Evolutionary conservation across 2,797 vertebrate genomes (phyloP).

Genomic region (Trachops cirrhosus): DNA sequence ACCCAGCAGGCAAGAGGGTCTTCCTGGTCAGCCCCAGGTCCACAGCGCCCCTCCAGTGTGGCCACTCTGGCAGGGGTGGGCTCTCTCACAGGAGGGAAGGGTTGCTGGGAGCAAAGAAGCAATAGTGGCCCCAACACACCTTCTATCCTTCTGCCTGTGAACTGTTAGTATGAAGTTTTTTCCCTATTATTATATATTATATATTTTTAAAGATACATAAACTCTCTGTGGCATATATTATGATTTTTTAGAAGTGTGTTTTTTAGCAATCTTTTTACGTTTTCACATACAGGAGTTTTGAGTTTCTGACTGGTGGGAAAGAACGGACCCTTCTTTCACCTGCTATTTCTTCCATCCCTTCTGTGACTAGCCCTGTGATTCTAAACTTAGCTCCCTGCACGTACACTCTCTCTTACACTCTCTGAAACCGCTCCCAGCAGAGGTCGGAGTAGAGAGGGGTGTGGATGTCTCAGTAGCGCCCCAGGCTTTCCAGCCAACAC

Average conservation of each 20-base stretch:
- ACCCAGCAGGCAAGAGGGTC: background rate
- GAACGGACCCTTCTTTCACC: background rate
- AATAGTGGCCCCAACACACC: background rate
- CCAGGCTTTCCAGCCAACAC: background rate
- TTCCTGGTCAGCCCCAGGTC: background rate
- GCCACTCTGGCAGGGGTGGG: too few species aligned
- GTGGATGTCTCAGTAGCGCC: background rate
- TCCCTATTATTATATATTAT: background rate
- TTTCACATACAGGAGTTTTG: background rate
- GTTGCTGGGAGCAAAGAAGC: background rate
- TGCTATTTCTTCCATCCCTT: background rate
- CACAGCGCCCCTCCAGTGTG: background rate
- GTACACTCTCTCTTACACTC: background rate
- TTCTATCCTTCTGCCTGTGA: background rate
- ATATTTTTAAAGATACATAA: background rate
- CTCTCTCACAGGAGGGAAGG: background rate
- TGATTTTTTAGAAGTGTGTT: background rate
- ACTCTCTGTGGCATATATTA: background rate
- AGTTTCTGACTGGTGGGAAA: background rate
- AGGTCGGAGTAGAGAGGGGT: conserved; percentile 17
- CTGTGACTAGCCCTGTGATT: background rate
- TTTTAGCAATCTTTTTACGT: background rate
- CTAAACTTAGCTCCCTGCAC: background rate
- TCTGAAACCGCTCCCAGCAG: background rate
- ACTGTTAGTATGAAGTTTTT: background rate